These are phyloP conservation scores for Ctenicera cuprea DNA, from an alignment of 2,888 invertebrate genomes.

Conservation along the genomic window DNA sequence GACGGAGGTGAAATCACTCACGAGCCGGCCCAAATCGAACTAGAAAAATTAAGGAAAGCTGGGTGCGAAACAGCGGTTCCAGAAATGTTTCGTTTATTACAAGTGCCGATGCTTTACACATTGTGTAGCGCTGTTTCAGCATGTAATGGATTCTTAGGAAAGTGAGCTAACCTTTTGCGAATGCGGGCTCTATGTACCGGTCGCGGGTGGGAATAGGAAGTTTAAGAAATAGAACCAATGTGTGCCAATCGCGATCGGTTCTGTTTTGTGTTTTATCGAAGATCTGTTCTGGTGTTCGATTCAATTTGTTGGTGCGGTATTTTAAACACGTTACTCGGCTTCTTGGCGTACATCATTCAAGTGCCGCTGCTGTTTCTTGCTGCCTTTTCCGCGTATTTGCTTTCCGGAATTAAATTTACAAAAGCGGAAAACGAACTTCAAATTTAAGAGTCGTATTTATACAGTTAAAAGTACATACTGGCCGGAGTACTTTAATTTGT, in stretches of 20 bases:
- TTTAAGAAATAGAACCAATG: slow-evolving; percentile 56
- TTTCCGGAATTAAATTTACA: slow-evolving; percentile 48
- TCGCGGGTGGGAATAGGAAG: slow-evolving; percentile 51
- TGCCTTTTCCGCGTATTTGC: slow-evolving; percentile 35
- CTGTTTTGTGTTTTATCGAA: slow-evolving; percentile 59
- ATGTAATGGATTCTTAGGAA: slow-evolving; percentile 25
- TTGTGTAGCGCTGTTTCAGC: slow-evolving; percentile 51
- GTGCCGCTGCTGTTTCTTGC: slow-evolving; percentile 28
- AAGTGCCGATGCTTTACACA: slow-evolving; percentile 4
- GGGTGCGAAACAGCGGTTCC: slow-evolving; percentile 3
- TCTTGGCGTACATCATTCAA: slow-evolving; percentile 49
- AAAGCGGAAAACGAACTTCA: slow-evolving; percentile 46
- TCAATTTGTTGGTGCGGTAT: slow-evolving; percentile 57
- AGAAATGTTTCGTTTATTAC: background rate
- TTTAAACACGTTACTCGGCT: slow-evolving; percentile 52
- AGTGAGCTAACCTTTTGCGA: slow-evolving; percentile 54
- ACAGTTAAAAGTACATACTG: slow-evolving; percentile 40
- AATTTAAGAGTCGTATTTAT: slow-evolving; percentile 44
- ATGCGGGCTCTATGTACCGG: slow-evolving; percentile 29
- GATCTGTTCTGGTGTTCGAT: slow-evolving; percentile 59
- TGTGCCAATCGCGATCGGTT: slow-evolving; percentile 59
- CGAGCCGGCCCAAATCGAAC: slow-evolving; percentile 43
- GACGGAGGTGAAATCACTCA: slow-evolving; percentile 57
- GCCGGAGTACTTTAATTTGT: slow-evolving; percentile 35
- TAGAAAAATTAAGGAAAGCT: background rate